These are phyloP conservation scores for Yponomeuta evonymella DNA, from an alignment of 2,888 invertebrate genomes.

Conservation along the genomic window DNA sequence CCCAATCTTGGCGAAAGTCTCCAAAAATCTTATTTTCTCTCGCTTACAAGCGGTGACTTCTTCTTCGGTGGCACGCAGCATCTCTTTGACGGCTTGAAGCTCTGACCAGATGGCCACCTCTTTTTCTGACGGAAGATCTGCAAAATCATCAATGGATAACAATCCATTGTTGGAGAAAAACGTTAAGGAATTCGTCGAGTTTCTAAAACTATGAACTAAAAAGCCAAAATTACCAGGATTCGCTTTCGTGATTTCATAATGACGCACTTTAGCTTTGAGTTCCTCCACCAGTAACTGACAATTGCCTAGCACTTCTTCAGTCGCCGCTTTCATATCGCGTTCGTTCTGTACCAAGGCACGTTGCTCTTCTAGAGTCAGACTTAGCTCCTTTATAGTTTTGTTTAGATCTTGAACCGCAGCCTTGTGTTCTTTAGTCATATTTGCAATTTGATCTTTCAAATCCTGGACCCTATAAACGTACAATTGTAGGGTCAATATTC, in stretches of 20 bases:
- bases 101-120: conserved; percentile 67
- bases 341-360: conserved; percentile 35
- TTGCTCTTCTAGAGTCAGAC: conserved; percentile 42
- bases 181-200: neutral
- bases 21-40: conserved; percentile 64
- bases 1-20: conserved; percentile 60
- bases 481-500: neutral
- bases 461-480: conserved; percentile 39
- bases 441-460: conserved; percentile 53
- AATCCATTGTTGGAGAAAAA: too few species aligned
- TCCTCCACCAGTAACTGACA: conserved; percentile 42
- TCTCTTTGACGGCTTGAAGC: conserved; percentile 62
- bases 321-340: conserved; percentile 36
- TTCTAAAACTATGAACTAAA: neutral
- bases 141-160: conserved; percentile 18
- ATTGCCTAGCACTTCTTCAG: conserved; percentile 38
- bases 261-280: conserved; percentile 46
- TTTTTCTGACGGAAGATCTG: conserved; percentile 60
- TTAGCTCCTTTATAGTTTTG: conserved; percentile 46
- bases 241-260: conserved; percentile 49
- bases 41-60: conserved; percentile 55
- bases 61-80: conserved; percentile 56
- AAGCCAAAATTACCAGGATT: conserved; percentile 45
- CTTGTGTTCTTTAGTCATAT: conserved; percentile 43
- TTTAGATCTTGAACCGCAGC: conserved; percentile 42